These are phyloP conservation scores for Corynorhinus townsendii DNA, from an alignment of 2,113 vertebrate genomes.

Conservation along the genomic window DNA sequence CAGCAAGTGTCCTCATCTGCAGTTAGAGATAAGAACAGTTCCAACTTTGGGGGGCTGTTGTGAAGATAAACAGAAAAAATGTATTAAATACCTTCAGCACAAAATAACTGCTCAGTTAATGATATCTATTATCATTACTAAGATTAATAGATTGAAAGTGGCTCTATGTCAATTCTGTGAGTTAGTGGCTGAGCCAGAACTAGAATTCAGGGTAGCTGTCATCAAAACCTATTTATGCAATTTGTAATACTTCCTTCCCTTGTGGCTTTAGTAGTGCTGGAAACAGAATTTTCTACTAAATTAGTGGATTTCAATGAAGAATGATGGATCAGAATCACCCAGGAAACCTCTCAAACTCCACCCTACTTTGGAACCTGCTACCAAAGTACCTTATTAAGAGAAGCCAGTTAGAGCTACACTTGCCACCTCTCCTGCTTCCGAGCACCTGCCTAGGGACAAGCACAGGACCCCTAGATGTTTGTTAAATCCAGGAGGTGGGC, in stretches of 20 bases:
- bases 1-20: neutral
- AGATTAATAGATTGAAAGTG: neutral
- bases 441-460: neutral
- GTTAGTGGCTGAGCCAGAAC: neutral
- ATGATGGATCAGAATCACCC: neutral
- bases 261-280: neutral
- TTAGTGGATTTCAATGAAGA: neutral
- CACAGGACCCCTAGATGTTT: neutral
- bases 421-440: neutral
- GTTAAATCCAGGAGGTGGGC: neutral
- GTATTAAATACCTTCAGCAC: neutral
- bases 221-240: neutral
- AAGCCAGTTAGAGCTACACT: neutral
- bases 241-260: neutral
- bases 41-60: neutral
- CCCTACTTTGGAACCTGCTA: neutral
- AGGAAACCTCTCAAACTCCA: neutral
- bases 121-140: neutral
- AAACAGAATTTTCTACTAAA: neutral
- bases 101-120: neutral
- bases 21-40: neutral
- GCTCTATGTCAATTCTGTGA: neutral
- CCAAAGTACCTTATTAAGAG: neutral
- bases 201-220: neutral
- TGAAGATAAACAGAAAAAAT: neutral